These are phyloP conservation scores for Opisthocomus hoazin DNA, from an alignment of 2,113 vertebrate genomes.

Conservation along the genomic window DNA sequence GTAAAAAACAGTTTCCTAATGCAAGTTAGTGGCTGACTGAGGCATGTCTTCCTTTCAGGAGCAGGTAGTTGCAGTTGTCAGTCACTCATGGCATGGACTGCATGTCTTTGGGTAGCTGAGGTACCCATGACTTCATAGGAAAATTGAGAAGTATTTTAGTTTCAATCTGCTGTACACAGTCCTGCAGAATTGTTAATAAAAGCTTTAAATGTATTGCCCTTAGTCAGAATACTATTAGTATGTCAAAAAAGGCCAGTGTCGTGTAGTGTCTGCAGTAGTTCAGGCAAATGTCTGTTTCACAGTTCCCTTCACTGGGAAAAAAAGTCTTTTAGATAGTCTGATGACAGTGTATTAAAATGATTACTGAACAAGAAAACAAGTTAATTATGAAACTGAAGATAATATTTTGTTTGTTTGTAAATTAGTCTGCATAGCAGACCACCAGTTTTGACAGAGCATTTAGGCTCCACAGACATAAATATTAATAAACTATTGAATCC, in stretches of 20 bases:
- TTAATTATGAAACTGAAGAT: background rate
- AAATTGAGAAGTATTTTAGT: background rate
- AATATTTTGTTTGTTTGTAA: background rate
- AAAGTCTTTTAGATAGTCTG: background rate
- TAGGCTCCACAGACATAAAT: background rate
- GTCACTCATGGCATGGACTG: accelerated
- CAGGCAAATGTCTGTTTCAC: background rate
- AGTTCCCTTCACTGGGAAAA: background rate
- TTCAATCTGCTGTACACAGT: background rate
- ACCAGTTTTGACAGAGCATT: background rate
- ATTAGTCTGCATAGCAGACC: background rate
- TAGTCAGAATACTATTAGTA: background rate
- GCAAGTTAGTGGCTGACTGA: accelerated
- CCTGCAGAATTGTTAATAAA: background rate
- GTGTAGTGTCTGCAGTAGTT: background rate
- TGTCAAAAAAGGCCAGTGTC: background rate
- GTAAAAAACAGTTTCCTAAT: background rate
- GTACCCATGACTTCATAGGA: background rate
- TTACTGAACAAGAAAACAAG: background rate
- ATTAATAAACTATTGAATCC: background rate
- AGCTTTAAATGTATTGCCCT: background rate
- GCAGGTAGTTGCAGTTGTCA: background rate
- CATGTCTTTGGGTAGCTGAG: background rate
- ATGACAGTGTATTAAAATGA: background rate
- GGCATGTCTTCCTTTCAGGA: background rate